A percentile compares a stretch with the other conserved stretches of the same genome.
phyloP scores from a whole-genome alignment of 2,888 invertebrate genomes.

The Andrena minutula region DNA sequence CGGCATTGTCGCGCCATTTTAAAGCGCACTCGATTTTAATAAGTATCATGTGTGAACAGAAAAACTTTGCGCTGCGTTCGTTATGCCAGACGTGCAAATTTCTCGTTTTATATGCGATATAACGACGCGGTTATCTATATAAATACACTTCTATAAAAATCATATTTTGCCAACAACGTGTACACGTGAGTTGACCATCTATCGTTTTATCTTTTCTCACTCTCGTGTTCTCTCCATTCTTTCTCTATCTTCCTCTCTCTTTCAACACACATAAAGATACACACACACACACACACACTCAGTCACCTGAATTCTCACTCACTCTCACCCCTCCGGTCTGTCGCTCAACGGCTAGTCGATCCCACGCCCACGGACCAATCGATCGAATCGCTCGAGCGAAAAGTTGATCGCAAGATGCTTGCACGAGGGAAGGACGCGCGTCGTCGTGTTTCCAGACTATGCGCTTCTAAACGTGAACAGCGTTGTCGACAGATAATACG shows the following conservation, averaged over 20 bases:
- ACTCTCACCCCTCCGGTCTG: neutral
- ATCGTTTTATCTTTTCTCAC: conserved; percentile 19
- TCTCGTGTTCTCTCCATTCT: neutral
- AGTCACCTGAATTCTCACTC: neutral
- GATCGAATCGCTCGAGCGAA: neutral
- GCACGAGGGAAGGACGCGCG: too few relatives aligned
- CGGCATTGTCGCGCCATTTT: conserved; percentile 36
- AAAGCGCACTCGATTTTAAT: conserved; percentile 35
- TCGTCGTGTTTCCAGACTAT: neutral
- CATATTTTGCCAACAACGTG: conserved; percentile 50
- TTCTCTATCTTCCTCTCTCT: neutral
- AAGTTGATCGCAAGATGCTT: conserved; percentile 3
- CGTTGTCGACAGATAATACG: too few relatives aligned
- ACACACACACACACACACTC: too few relatives aligned
- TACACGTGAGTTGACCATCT: conserved; percentile 32
- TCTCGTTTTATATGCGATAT: conserved; percentile 33
- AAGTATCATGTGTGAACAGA: conserved; percentile 43
- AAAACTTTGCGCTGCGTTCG: conserved; percentile 32
- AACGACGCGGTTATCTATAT: conserved; percentile 57
- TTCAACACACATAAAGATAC: neutral
- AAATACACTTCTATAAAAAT: conserved; percentile 61
- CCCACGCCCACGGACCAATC: neutral
- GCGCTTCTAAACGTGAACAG: neutral
- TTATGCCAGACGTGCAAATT: conserved; percentile 46
- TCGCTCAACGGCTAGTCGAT: too few relatives aligned